These are phyloP conservation scores for Sminthopsis crassicaudata DNA, from an alignment of 2,113 vertebrate genomes.

Conservation along the genomic window DNA sequence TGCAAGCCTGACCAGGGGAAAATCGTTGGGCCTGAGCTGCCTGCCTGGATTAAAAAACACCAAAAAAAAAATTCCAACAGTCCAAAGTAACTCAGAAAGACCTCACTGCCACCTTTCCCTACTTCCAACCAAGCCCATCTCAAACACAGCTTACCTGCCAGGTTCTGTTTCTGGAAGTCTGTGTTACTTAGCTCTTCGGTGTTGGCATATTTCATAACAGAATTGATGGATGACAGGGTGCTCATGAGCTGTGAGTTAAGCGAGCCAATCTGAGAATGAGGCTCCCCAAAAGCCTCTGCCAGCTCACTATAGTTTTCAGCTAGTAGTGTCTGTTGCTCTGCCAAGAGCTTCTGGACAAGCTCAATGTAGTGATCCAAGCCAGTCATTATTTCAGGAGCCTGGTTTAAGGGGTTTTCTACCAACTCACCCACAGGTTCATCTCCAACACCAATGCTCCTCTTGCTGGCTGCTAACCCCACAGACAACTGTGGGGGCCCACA, in stretches of 20 bases:
- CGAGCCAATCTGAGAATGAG: slow-evolving; percentile 93
- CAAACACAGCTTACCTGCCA: slow-evolving; percentile 78
- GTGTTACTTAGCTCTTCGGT: slow-evolving; percentile 85
- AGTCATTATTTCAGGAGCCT: slow-evolving; percentile 76
- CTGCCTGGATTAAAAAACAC: neutral
- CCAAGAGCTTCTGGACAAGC: slow-evolving; percentile 93
- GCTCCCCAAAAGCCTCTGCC: slow-evolving; percentile 95
- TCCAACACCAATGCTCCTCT: slow-evolving; percentile 92
- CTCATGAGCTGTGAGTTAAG: slow-evolving; percentile 96
- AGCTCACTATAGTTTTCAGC: slow-evolving; percentile 97
- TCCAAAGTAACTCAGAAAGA: slow-evolving; percentile 29
- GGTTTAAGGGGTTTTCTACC: slow-evolving; percentile 53
- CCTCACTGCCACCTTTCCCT: neutral
- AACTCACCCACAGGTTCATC: slow-evolving; percentile 84
- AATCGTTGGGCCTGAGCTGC: no score
- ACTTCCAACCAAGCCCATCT: neutral
- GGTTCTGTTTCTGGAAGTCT: slow-evolving; percentile 82
- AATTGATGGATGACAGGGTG: slow-evolving; percentile 95
- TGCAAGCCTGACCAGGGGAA: no score
- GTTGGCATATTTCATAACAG: slow-evolving; percentile 92
- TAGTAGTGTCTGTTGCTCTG: slow-evolving; percentile 95
- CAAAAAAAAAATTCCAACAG: neutral
- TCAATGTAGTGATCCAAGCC: slow-evolving; percentile 97
- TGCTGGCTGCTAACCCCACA: slow-evolving; percentile 56
- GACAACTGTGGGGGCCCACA: slow-evolving; percentile 90